A percentile compares a stretch with the other conserved stretches of the same genome.
Conservation (phyloP, 2,797 vertebrate species). For the Scolopax bukidnonensis region DNA sequence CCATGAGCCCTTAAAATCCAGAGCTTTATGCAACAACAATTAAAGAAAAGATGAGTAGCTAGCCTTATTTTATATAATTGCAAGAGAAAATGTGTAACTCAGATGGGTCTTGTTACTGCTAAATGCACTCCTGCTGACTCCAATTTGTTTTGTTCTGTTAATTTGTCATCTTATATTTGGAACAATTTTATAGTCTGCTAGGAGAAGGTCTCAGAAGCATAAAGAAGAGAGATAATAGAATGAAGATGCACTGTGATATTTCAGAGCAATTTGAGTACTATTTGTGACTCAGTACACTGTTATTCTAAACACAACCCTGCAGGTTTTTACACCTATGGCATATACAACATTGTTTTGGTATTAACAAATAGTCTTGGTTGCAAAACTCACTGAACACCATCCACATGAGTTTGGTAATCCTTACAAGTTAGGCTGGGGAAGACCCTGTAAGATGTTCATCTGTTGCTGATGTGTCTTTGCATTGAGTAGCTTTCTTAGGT, state of each 20-base stretch:
- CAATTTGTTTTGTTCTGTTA: slow-evolving; percentile 61
- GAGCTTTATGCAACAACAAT: slow-evolving; percentile 1
- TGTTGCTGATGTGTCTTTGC: not conserved
- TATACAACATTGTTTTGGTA: not conserved
- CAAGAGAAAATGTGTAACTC: slow-evolving; percentile 54
- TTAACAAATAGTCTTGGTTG: not conserved
- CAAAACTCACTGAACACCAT: not conserved
- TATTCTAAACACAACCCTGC: slow-evolving; percentile 20
- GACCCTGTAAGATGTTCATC: not conserved
- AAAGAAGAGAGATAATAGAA: slow-evolving; percentile 40
- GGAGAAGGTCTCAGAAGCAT: slow-evolving; percentile 55
- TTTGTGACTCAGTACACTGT: slow-evolving; percentile 1
- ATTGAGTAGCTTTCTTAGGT: not conserved
- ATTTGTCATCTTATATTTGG: slow-evolving; percentile 43
- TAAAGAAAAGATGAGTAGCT: slow-evolving; percentile 26
- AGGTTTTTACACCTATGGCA: not conserved
- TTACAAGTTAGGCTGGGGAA: not conserved
- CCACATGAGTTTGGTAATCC: not conserved
- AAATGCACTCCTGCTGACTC: slow-evolving; percentile 51
- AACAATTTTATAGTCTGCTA: slow-evolving; percentile 51
- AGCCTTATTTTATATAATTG: slow-evolving; percentile 38
- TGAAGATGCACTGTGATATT: slow-evolving; percentile 43
- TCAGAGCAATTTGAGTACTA: slow-evolving; percentile 12
- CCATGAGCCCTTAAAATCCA: not conserved
- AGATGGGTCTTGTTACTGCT: slow-evolving; percentile 58